Conservation (phyloP, 1,140 invertebrate species). For the Diachasma alloeum region DNA sequence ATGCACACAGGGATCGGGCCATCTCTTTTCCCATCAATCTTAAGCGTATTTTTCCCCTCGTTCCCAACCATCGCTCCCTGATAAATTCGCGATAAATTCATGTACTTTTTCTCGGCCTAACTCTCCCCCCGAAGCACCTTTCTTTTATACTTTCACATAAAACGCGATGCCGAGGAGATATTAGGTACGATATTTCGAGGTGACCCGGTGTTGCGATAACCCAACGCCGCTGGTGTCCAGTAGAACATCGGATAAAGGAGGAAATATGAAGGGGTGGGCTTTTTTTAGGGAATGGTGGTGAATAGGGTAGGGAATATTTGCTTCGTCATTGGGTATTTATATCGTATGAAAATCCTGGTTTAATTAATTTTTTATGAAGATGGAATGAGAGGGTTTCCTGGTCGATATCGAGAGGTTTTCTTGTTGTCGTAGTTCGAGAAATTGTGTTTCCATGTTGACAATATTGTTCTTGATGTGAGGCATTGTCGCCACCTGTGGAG, state of each 20-base stretch:
- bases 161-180: background rate
- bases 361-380: too few relatives aligned
- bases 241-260: background rate
- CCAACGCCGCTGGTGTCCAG: background rate
- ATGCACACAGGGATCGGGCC: background rate
- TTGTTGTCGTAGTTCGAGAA: too few relatives aligned
- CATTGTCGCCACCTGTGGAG: too few relatives aligned
- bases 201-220: background rate
- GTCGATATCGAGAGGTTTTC: too few relatives aligned
- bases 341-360: too few relatives aligned
- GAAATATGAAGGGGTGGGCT: background rate
- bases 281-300: background rate
- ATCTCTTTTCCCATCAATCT: background rate
- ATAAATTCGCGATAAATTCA: constrained; percentile 22
- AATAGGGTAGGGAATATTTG: background rate
- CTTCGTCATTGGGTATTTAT: background rate
- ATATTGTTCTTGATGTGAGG: too few relatives aligned
- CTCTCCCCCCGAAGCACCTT: background rate
- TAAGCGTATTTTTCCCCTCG: background rate
- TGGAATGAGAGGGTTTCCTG: too few relatives aligned
- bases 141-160: background rate
- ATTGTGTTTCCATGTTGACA: too few relatives aligned
- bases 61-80: background rate
- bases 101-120: constrained; percentile 14
- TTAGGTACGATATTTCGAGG: constrained; percentile 3